Percentiles rank a stretch among this genome's conserved stretches.
These are phyloP conservation scores for Cylindroiulus punctatus DNA, from an alignment of 2,888 invertebrate genomes.

Conservation along the genomic window DNA sequence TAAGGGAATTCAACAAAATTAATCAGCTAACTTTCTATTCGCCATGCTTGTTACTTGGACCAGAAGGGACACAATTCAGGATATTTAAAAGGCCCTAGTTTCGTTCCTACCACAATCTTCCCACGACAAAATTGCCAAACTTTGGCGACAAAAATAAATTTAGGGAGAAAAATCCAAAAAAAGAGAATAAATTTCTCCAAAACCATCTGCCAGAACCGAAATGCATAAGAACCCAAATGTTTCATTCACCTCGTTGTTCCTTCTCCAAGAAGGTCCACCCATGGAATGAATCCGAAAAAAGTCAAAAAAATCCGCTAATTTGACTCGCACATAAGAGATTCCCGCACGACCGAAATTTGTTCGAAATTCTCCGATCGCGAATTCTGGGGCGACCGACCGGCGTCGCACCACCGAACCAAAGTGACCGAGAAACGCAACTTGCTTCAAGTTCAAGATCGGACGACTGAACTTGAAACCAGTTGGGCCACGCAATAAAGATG, in stretches of 20 bases:
- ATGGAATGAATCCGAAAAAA: neutral
- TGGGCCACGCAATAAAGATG: conserved; percentile 10
- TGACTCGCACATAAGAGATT: neutral
- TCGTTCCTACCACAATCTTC: no score
- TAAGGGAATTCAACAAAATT: no score
- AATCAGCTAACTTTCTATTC: no score
- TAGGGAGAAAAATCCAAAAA: no score
- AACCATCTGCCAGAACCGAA: no score
- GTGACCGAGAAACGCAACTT: conserved; percentile 16
- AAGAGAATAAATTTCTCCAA: no score
- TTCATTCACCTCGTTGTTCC: neutral
- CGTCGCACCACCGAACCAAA: neutral
- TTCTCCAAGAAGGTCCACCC: neutral
- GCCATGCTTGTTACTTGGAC: no score
- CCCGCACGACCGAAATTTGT: neutral
- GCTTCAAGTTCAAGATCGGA: neutral
- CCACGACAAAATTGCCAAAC: no score
- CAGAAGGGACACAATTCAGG: no score
- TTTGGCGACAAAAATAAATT: no score
- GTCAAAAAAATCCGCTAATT: neutral
- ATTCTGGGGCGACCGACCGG: neutral
- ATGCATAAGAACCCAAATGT: no score
- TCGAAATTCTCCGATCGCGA: neutral
- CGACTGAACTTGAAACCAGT: conserved; percentile 26
- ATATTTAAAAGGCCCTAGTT: no score